These are phyloP conservation scores for Ianthella basta DNA, from an alignment of 37 sponge, comb jelly and placozoan species.

Conservation along the genomic window DNA sequence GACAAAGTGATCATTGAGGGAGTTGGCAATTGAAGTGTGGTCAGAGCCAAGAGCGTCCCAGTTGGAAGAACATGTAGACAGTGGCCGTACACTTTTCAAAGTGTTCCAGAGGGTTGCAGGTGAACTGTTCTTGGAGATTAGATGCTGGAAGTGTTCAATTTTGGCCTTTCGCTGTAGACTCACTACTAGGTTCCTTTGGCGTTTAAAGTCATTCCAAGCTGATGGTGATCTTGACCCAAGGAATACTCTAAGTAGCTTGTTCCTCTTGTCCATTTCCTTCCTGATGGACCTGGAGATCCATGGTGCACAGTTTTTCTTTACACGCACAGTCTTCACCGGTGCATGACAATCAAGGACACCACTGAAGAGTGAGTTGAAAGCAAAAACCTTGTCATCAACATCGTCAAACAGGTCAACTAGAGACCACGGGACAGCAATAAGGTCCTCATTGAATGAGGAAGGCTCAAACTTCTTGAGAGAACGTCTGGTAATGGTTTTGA, in stretches of 20 bases:
- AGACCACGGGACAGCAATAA: constrained; percentile 3
- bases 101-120: no score
- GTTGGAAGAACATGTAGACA: neutral
- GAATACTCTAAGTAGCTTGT: neutral
- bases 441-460: neutral
- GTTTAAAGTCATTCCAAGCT: no score
- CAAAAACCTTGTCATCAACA: no score
- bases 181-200: no score
- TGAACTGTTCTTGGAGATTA: neutral
- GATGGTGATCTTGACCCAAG: neutral
- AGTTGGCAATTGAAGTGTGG: neutral
- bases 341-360: no score
- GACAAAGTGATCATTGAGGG: neutral
- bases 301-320: neutral
- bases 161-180: no score
- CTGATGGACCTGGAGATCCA: neutral
- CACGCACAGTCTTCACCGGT: neutral
- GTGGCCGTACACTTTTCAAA: no score
- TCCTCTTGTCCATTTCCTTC: constrained; percentile 3
- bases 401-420: neutral
- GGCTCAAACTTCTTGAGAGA: constrained; percentile 4
- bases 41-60: neutral
- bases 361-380: no score
- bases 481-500: constrained; percentile 3
- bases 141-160: no score